phyloP scores from a whole-genome alignment of 2,113 vertebrate species.

The Hemichromis elongatus region DNA sequence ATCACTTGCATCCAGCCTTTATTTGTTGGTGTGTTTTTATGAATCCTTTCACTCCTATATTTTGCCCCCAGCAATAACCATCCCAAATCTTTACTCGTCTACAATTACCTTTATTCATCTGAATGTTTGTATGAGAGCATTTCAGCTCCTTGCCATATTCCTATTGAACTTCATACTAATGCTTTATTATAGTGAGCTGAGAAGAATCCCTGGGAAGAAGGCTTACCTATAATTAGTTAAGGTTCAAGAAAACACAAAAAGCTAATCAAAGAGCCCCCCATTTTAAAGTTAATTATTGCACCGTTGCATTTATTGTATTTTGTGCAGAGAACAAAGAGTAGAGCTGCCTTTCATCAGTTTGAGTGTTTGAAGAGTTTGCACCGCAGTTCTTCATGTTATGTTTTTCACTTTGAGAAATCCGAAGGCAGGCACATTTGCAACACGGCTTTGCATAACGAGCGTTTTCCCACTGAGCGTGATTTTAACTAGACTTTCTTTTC shows the following conservation, averaged over 20 bases:
- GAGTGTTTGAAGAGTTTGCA: slow-evolving; percentile 44
- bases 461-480: neutral
- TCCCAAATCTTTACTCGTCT: neutral
- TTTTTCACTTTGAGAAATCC: slow-evolving; percentile 15
- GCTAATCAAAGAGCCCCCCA: slow-evolving; percentile 56
- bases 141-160: neutral
- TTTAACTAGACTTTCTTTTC: neutral
- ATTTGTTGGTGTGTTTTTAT: slow-evolving; percentile 1
- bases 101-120: neutral
- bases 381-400: slow-evolving; percentile 22
- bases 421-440: neutral
- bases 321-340: slow-evolving; percentile 60
- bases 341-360: slow-evolving; percentile 55
- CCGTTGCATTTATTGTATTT: slow-evolving; percentile 46
- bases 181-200: neutral
- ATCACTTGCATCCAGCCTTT: slow-evolving; percentile 20
- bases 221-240: neutral
- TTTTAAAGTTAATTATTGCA: slow-evolving; percentile 52
- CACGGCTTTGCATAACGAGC: neutral
- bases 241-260: slow-evolving; percentile 29
- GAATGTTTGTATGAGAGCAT: neutral
- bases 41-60: neutral
- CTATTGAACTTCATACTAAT: neutral
- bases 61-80: neutral
- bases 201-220: neutral